These are phyloP conservation scores for Habroteleia sp. DNA, from an alignment of 2,888 invertebrate species.

Conservation along the genomic window DNA sequence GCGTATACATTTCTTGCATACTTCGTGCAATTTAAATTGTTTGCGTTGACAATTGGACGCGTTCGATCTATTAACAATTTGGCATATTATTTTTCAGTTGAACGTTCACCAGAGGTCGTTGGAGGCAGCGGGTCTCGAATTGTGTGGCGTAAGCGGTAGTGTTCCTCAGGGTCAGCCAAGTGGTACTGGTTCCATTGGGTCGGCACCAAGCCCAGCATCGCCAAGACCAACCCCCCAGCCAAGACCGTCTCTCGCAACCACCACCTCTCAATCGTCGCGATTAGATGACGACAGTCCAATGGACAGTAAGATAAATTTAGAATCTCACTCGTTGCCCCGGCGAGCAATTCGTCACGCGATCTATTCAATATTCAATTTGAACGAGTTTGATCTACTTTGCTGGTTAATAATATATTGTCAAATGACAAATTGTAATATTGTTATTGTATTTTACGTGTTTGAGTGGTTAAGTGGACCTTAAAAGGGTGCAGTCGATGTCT, in stretches of 20 bases:
- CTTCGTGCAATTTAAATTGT: constrained; percentile 19
- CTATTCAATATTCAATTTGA: background rate
- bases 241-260: constrained; percentile 72
- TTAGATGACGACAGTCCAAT: constrained; percentile 79
- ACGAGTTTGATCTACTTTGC: no score
- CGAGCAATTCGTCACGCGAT: no score
- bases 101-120: constrained; percentile 79
- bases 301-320: constrained; percentile 73
- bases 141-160: constrained; percentile 76
- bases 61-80: constrained; percentile 1
- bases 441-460: no score
- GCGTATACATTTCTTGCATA: constrained; percentile 18
- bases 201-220: constrained; percentile 80
- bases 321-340: no score
- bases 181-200: constrained; percentile 79
- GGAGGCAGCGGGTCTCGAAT: constrained; percentile 78
- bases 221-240: constrained; percentile 79
- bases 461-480: no score
- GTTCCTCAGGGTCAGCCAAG: constrained; percentile 80
- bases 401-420: no score
- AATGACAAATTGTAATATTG: no score
- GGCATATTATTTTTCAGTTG: constrained; percentile 72
- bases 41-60: no score
- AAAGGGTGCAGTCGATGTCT: no score
- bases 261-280: constrained; percentile 78